Conservation (phyloP, 2,888 invertebrate genomes). For the Pyrochroa serraticornis region DNA sequence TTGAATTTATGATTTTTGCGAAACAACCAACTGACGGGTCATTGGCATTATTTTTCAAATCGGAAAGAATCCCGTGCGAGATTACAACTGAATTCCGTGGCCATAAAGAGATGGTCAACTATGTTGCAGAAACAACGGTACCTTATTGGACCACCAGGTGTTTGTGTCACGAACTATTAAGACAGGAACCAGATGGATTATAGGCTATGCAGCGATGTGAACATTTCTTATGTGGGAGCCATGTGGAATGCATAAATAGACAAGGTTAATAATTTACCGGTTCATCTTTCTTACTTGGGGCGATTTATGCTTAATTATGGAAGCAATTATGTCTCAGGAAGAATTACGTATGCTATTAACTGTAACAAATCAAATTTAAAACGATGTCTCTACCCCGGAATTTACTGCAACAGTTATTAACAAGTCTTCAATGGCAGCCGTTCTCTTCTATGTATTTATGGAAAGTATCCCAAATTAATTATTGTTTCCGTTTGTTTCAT, state of each 20-base stretch:
- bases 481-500: no score
- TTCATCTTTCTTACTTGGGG: neutral
- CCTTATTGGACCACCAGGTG: slow-evolving; percentile 13
- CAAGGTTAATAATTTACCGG: slow-evolving; percentile 2
- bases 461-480: no score
- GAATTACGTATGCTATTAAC: no score
- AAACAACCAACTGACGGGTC: neutral
- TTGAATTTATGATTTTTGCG: no score
- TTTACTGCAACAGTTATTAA: no score
- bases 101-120: neutral
- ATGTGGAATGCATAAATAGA: neutral
- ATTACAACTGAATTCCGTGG: neutral
- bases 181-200: slow-evolving; percentile 17
- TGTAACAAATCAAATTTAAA: no score
- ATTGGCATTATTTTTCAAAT: neutral
- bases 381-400: no score
- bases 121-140: slow-evolving; percentile 11
- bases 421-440: no score
- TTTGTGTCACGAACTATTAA: slow-evolving; percentile 19
- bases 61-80: neutral
- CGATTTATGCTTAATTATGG: no score
- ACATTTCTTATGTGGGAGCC: neutral
- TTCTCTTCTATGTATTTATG: no score
- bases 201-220: slow-evolving; percentile 7
- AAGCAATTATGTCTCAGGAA: no score